These are phyloP conservation scores for Microtus montanus DNA, from an alignment of 2,113 vertebrate genomes.

Conservation along the genomic window DNA sequence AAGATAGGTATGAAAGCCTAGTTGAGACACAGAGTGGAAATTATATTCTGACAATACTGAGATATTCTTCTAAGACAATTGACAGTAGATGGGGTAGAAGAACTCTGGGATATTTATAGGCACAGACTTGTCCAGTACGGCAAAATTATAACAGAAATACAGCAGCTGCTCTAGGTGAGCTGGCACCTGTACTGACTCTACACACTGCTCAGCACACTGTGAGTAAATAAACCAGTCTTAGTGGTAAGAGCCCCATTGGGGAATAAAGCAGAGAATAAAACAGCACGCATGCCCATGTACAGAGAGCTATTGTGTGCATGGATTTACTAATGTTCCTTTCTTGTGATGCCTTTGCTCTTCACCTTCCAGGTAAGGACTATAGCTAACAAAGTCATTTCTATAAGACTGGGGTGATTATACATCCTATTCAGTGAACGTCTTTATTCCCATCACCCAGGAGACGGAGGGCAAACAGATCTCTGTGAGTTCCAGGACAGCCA, in stretches of 20 bases:
- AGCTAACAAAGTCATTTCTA: background rate
- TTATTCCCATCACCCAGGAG: background rate
- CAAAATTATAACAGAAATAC: background rate
- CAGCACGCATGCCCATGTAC: rapidly evolving
- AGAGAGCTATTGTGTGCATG: rapidly evolving
- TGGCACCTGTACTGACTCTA: too few relatives aligned
- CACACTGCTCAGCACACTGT: too few relatives aligned
- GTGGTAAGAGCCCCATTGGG: rapidly evolving
- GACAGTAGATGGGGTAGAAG: background rate
- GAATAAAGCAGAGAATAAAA: background rate
- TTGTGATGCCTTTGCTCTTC: background rate
- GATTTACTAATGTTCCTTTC: background rate
- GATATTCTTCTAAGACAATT: background rate
- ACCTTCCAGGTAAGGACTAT: background rate
- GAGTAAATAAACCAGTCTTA: rapidly evolving
- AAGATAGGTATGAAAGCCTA: background rate
- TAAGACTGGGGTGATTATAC: too few relatives aligned
- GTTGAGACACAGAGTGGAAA: background rate
- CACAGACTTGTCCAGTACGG: background rate
- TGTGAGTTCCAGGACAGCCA: background rate
- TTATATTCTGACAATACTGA: background rate
- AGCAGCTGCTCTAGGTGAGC: background rate
- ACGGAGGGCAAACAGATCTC: background rate
- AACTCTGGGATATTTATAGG: background rate
- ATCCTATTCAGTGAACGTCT: background rate